These are phyloP conservation scores for Periophthalmus modestus DNA, from an alignment of 2,113 vertebrate genomes.

Conservation along the genomic window DNA sequence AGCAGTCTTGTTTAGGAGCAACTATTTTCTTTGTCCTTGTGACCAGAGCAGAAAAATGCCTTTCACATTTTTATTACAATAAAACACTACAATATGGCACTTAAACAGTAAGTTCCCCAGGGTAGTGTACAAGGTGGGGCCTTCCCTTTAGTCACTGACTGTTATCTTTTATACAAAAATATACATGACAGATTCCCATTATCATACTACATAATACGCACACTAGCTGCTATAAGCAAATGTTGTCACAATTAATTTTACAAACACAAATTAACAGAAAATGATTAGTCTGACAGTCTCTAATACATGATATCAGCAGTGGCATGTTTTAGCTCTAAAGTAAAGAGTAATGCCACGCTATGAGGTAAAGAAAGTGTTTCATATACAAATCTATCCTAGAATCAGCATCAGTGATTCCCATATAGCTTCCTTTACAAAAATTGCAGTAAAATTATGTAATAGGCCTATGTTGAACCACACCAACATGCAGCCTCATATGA, in stretches of 20 bases:
- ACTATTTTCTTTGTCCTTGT: background rate
- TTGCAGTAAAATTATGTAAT: background rate
- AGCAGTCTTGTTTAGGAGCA: constrained; percentile 4
- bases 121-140: constrained; percentile 5
- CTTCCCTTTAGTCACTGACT: background rate
- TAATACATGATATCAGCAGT: background rate
- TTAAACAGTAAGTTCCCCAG: constrained; percentile 36
- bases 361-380: background rate
- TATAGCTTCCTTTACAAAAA: background rate
- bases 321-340: constrained; percentile 24
- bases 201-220: constrained; percentile 36
- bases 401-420: constrained; percentile 1
- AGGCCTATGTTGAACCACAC: background rate
- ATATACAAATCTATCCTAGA: background rate
- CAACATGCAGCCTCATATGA: background rate
- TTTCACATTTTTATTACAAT: constrained; percentile 20
- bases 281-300: background rate
- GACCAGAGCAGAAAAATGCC: background rate
- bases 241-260: background rate
- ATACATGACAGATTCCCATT: constrained; percentile 15
- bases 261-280: background rate
- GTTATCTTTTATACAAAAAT: background rate
- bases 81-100: constrained; percentile 56
- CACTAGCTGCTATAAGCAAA: constrained; percentile 21
- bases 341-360: constrained; percentile 12